Base-by-base conservation (phyloP, 2,888 invertebrate genomes). In the Tinea pellionella region DNA sequence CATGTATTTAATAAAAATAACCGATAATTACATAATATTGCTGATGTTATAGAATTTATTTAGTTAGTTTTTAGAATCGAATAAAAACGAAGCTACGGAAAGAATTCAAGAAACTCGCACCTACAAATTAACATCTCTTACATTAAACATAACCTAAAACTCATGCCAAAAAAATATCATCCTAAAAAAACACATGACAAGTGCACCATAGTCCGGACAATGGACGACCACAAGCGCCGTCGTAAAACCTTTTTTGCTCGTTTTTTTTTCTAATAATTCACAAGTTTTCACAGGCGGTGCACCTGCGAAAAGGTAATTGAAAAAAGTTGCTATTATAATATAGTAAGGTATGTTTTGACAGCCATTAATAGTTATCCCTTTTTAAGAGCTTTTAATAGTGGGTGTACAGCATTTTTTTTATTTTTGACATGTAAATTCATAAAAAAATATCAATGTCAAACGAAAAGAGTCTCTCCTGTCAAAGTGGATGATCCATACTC, bases 161-260 rank as follows among this genome's bases (percentile, higher is more conserved):
- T 24, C 24, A 24, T 24, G 24, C 24, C 24, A 24, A 24, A 24
- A 24, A n/a, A n/a, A n/a, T n/a, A n/a, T 24, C 24, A 24, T 24
- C 3, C 24, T 6, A 24, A 24, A 24, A 24, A 47, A 18, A 59
- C 47, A 37, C 37, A 37, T 37, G 37, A 37, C 37, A 37, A 37
- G 37, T 37, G 37, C 37, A 9, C 37, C 9, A 37, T 24, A 24
- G 24, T 24, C 59, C 42, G 41, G 41, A 43, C 43, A 53, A 53
- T 53, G 24, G 53, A 47, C 16, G 53, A 68, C 63, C 66, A 65
- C 70, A 76, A 80, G 85, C 84, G 84, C 83, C 84, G 70, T 67
- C 78, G 72, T 82, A 81, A 78, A 61, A 37, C 37, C n/a, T 37
- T 37, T 37, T 37, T n/a, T 37, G 37, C 37, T 12, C 37, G n/a